phyloP scores from a whole-genome alignment of 2,888 invertebrate species.

The Stenichneumon culpator region DNA sequence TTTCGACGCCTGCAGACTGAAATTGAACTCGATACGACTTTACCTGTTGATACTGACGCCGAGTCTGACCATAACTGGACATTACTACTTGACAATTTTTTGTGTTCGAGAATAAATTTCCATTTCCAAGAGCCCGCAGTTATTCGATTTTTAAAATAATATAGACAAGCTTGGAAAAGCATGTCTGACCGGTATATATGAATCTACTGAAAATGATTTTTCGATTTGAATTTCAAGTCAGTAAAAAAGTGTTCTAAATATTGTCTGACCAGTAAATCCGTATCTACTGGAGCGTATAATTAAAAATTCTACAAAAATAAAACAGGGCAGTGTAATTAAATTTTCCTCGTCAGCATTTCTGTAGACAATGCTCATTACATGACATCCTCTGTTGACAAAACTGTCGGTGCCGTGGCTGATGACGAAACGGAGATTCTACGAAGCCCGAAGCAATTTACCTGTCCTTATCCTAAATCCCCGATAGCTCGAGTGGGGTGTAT shows the following conservation, averaged over 20 bases:
- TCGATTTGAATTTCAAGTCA: not conserved
- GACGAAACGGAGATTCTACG: slow-evolving; percentile 25
- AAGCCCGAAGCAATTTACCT: slow-evolving; percentile 3
- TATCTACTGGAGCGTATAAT: not conserved
- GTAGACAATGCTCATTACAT: not conserved
- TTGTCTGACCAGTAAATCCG: not conserved
- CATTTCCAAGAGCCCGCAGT: too few relatives aligned
- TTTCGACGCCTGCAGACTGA: not conserved
- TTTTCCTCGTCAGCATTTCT: not conserved
- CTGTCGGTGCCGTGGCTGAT: not conserved
- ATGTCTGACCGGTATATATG: too few relatives aligned
- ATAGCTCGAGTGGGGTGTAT: not conserved
- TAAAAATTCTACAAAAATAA: not conserved
- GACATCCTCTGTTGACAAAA: not conserved
- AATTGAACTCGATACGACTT: not conserved
- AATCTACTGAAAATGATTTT: too few relatives aligned
- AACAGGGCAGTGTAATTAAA: not conserved
- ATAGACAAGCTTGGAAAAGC: too few relatives aligned
- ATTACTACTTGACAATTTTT: not conserved
- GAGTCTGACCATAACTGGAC: not conserved
- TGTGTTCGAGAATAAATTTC: not conserved
- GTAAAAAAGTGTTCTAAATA: not conserved
- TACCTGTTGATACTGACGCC: not conserved
- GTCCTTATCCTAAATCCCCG: slow-evolving; percentile 9
- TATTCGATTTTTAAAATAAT: too few relatives aligned